Conservation (phyloP, 2,113 vertebrate species). For the Rhinopomastus cyanomelas region DNA sequence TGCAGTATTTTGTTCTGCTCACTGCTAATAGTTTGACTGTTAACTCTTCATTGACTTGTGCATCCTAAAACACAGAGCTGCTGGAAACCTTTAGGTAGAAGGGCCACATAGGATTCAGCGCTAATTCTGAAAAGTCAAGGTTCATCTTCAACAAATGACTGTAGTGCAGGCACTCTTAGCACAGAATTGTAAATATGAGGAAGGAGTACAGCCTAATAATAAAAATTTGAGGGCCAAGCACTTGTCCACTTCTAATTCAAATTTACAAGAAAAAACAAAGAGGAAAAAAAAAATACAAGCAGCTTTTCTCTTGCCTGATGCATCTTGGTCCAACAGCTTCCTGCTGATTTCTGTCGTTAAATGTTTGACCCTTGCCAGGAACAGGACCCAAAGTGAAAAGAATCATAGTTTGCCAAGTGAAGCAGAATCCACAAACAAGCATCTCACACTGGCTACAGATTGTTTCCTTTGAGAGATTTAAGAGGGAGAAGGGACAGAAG, state of each 20-base stretch:
- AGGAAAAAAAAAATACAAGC: background rate
- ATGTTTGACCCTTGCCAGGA: slow-evolving; percentile 55
- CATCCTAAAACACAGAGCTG: background rate
- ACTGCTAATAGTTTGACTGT: background rate
- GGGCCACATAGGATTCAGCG: background rate
- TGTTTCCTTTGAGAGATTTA: background rate
- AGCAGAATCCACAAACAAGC: slow-evolving; percentile 61
- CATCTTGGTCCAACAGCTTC: slow-evolving; percentile 38
- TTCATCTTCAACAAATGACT: background rate
- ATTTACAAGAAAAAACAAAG: background rate
- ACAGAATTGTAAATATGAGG: background rate
- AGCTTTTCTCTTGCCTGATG: slow-evolving; percentile 39
- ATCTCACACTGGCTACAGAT: slow-evolving; percentile 13
- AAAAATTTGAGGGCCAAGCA: slow-evolving; percentile 2
- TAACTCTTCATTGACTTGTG: background rate
- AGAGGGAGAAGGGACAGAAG: slow-evolving; percentile 2
- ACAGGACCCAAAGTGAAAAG: slow-evolving; percentile 44
- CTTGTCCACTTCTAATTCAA: slow-evolving; percentile 19
- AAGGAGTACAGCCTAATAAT: background rate
- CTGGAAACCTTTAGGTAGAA: background rate
- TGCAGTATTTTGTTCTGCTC: slow-evolving; percentile 16
- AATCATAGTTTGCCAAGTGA: slow-evolving; percentile 34
- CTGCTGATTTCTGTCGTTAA: slow-evolving; percentile 54
- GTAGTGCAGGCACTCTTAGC: background rate
- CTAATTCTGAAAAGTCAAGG: background rate